These are phyloP conservation scores for Clusia tigrina DNA, from an alignment of 2,888 invertebrate species.

Conservation along the genomic window DNA sequence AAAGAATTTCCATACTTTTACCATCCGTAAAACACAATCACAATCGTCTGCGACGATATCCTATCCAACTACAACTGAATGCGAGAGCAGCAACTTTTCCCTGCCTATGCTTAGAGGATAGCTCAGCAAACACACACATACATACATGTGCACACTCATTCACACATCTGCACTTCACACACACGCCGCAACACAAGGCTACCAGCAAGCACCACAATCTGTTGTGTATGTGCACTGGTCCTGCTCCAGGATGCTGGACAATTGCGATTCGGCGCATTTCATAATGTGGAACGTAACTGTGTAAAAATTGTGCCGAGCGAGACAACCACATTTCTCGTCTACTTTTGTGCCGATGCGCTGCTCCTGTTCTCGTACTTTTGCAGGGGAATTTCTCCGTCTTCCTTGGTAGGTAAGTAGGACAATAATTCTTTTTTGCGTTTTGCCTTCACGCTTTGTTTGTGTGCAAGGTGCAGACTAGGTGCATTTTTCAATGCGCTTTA, in stretches of 20 bases:
- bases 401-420: slow-evolving; percentile 38
- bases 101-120: slow-evolving; percentile 4
- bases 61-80: slow-evolving; percentile 65
- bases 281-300: slow-evolving; percentile 8
- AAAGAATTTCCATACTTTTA: slow-evolving; percentile 34
- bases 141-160: too few species aligned
- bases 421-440: slow-evolving; percentile 18
- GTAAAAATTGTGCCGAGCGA: background rate
- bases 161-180: too few species aligned
- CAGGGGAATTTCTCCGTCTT: slow-evolving; percentile 25
- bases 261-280: slow-evolving; percentile 28
- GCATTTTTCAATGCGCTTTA: background rate
- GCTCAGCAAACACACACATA: slow-evolving; percentile 16
- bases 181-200: background rate
- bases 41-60: slow-evolving; percentile 59
- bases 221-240: slow-evolving; percentile 12
- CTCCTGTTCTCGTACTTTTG: slow-evolving; percentile 2
- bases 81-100: slow-evolving; percentile 38
- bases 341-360: slow-evolving; percentile 11
- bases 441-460: background rate
- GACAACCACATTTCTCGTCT: background rate
- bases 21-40: slow-evolving; percentile 51
- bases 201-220: background rate
- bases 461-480: background rate
- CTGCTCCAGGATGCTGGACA: slow-evolving; percentile 23